phyloP scores from a whole-genome alignment of 2,113 vertebrate species.

The Sinosuthora webbiana region DNA sequence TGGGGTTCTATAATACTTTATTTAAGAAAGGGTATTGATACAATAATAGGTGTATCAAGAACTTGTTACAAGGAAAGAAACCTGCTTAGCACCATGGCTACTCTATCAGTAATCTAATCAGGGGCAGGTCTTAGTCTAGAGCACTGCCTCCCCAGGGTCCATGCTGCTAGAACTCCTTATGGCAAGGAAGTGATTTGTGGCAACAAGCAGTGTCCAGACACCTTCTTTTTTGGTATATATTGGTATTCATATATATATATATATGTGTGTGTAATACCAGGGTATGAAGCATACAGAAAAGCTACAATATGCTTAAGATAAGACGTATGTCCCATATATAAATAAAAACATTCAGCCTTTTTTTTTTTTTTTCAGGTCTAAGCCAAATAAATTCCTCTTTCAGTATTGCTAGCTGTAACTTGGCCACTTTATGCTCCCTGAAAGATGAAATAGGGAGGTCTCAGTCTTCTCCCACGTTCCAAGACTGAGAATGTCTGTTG shows the following conservation, averaged over 20 bases:
- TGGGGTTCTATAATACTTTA: not conserved
- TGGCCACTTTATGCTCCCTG: not conserved
- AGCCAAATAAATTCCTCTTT: not conserved
- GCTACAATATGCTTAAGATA: not conserved
- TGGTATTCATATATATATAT: no score
- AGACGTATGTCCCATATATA: not conserved
- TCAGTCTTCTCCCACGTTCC: not conserved
- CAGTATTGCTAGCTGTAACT: not conserved
- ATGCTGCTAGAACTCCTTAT: not conserved
- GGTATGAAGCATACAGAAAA: not conserved
- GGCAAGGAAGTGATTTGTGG: not conserved
- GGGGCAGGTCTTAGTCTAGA: not conserved
- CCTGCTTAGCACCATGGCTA: not conserved
- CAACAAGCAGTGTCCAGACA: not conserved
- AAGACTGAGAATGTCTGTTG: not conserved
- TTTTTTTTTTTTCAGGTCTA: not conserved
- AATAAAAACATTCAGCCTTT: not conserved
- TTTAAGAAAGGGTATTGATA: not conserved
- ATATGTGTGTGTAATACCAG: not conserved
- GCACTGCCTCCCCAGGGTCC: not conserved
- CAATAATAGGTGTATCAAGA: not conserved
- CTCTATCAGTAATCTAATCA: not conserved
- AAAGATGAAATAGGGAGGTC: not conserved
- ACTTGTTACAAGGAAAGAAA: not conserved
- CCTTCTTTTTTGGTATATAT: not conserved